phyloP scores from a whole-genome alignment of 2,113 vertebrate species.

The Malurus cyaneus region DNA sequence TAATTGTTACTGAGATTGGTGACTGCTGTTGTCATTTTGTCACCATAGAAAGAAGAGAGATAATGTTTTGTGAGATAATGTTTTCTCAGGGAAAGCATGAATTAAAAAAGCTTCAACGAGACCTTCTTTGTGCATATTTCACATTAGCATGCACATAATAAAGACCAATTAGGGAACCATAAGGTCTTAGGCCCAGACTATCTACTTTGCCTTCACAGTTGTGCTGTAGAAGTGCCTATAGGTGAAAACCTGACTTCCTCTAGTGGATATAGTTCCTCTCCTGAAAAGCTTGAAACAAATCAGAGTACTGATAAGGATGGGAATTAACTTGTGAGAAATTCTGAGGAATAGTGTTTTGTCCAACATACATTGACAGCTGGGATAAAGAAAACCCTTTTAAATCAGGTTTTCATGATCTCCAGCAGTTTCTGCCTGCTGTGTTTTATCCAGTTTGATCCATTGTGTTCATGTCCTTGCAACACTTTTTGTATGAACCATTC shows the following conservation, averaged over 20 bases:
- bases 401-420: not conserved
- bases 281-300: not conserved
- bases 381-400: not conserved
- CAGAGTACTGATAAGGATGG: not conserved
- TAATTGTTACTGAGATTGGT: not conserved
- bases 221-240: not conserved
- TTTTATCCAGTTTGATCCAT: not conserved
- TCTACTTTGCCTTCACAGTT: not conserved
- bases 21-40: not conserved
- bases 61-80: not conserved
- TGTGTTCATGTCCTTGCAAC: not conserved
- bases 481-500: not conserved
- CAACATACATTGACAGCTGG: not conserved
- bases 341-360: not conserved
- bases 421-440: not conserved
- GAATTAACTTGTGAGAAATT: not conserved
- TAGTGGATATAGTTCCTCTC: not conserved
- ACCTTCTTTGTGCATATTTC: not conserved
- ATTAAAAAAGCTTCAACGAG: not conserved
- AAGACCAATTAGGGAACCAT: rapidly evolving
- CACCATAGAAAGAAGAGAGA: not conserved
- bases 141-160: not conserved
- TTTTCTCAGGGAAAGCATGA: not conserved
- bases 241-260: not conserved
- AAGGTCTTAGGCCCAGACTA: not conserved